Percentiles rank a stretch among this genome's conserved stretches.
phyloP scores from a whole-genome alignment of 2,113 vertebrate genomes.

The Chaetodon auriga region DNA sequence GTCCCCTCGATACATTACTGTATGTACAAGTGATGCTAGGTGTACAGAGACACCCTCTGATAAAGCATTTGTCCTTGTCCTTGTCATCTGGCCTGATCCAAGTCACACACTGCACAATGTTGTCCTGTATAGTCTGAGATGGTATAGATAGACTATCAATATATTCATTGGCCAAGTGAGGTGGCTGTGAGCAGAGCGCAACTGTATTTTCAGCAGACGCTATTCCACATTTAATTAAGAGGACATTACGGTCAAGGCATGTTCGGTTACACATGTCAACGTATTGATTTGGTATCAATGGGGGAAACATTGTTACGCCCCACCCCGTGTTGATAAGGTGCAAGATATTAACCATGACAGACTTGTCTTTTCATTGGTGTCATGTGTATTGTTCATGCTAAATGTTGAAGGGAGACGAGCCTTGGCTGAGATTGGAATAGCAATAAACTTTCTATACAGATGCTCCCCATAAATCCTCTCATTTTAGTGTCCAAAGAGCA shows the following conservation, averaged over 20 bases:
- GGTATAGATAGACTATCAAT: conserved; percentile 37
- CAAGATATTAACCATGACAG: conserved; percentile 38
- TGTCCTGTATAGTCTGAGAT: conserved; percentile 5
- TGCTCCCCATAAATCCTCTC: conserved; percentile 39
- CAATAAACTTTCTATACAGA: conserved; percentile 63
- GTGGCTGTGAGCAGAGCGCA: not conserved
- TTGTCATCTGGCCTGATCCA: conserved; percentile 37
- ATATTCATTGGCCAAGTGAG: conserved; percentile 8
- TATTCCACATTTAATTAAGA: conserved; percentile 61
- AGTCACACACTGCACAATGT: conserved; percentile 19
- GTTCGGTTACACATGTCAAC: conserved; percentile 38
- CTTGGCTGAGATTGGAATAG: conserved; percentile 39
- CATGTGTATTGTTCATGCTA: conserved; percentile 33
- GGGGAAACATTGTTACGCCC: conserved; percentile 45
- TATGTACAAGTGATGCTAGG: not conserved
- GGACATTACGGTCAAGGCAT: conserved; percentile 54
- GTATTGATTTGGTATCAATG: conserved; percentile 65
- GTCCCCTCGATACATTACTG: not conserved
- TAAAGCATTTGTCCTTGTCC: conserved; percentile 43
- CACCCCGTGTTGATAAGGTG: conserved; percentile 26
- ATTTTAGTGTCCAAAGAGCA: conserved; percentile 45
- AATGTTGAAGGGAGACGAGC: conserved; percentile 34
- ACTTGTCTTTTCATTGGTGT: conserved; percentile 48
- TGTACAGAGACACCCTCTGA: not conserved
- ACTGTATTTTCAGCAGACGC: conserved; percentile 54